These are phyloP conservation scores for Zapornia atra DNA, from an alignment of 2,113 vertebrate genomes.

Conservation along the genomic window DNA sequence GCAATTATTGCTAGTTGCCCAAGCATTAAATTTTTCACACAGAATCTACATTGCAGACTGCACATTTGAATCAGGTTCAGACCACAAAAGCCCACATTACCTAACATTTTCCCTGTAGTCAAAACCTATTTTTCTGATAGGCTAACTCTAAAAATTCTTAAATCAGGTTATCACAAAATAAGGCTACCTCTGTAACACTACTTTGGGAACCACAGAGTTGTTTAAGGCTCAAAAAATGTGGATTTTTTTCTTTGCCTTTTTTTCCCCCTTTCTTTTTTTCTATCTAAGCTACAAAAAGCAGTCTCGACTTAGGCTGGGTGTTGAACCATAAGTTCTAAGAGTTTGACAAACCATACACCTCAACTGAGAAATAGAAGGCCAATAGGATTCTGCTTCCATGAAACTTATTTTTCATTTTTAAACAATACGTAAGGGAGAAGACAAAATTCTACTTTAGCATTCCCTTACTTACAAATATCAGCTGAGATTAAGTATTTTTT, in stretches of 20 bases:
- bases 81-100: neutral
- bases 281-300: neutral
- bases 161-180: neutral
- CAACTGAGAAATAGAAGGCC: neutral
- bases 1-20: neutral
- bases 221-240: neutral
- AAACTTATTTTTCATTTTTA: neutral
- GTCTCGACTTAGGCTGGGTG: neutral
- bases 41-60: neutral
- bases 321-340: neutral
- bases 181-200: neutral
- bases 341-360: neutral
- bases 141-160: neutral
- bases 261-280: neutral
- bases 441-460: neutral
- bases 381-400: neutral
- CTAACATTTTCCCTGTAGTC: neutral
- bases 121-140: neutral
- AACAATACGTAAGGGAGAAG: neutral
- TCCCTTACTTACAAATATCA: neutral
- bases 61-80: neutral
- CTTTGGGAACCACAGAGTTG: neutral
- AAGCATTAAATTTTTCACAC: neutral
- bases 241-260: neutral
- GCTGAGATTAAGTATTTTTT: neutral